These are phyloP conservation scores for Troglohyphantes excavatus DNA, from an alignment of 2,888 invertebrate species.

Conservation along the genomic window DNA sequence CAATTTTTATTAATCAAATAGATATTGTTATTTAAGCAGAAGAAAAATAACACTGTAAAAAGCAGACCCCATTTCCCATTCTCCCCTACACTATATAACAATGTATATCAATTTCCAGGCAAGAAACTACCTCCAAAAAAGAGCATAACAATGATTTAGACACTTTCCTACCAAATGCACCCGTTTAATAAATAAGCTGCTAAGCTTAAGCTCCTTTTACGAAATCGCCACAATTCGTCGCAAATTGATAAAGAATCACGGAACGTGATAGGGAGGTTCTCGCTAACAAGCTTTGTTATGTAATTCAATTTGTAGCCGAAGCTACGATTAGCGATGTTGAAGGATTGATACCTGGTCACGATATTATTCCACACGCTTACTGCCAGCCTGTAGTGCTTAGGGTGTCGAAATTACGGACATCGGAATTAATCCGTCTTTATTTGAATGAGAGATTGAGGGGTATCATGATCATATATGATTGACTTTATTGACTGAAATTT, in stretches of 20 bases:
- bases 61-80: too few species aligned
- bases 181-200: too few species aligned
- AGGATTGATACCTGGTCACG: constrained; percentile 48
- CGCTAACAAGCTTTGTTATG: constrained; percentile 34
- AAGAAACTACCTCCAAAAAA: too few species aligned
- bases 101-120: too few species aligned
- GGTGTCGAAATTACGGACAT: neutral
- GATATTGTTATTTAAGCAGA: too few species aligned
- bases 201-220: neutral
- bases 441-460: neutral
- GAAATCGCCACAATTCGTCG: neutral
- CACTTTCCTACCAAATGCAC: too few species aligned
- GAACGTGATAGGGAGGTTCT: constrained; percentile 31
- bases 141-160: too few species aligned
- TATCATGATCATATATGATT: too few species aligned
- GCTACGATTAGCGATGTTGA: constrained; percentile 30
- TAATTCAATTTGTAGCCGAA: constrained; percentile 51
- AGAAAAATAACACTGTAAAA: too few species aligned
- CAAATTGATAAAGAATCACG: neutral
- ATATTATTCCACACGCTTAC: neutral
- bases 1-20: too few species aligned
- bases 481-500: too few species aligned
- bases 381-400: neutral
- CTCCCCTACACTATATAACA: too few species aligned
- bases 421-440: neutral